Percentiles rank a stretch among this genome's conserved stretches.
These are phyloP conservation scores for Resseliella maxima DNA, from an alignment of 2,888 invertebrate genomes.

Conservation along the genomic window DNA sequence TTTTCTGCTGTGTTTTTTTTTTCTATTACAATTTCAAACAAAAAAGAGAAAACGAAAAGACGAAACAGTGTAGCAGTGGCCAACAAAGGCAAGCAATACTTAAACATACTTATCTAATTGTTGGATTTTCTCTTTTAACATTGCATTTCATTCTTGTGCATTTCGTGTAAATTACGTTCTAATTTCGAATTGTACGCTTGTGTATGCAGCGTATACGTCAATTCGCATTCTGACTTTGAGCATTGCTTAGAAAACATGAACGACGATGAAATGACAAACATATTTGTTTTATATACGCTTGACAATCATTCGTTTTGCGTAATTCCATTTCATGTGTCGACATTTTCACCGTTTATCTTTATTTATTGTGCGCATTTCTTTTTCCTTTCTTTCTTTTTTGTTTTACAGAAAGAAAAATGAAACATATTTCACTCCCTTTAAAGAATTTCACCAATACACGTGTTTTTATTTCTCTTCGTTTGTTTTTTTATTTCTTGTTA, in stretches of 20 bases:
- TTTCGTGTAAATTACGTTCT: constrained; percentile 19
- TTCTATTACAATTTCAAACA: not conserved
- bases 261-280: constrained; percentile 29
- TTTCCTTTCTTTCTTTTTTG: not conserved
- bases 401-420: too few species aligned
- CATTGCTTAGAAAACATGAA: not conserved
- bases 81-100: not conserved
- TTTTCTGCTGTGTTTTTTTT: not conserved
- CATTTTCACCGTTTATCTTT: not conserved
- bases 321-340: not conserved
- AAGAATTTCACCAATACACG: not conserved
- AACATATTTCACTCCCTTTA: not conserved
- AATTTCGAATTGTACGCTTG: not conserved
- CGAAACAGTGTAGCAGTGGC: not conserved
- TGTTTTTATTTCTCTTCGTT: not conserved
- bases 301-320: constrained; percentile 27
- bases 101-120: constrained; percentile 41
- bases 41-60: not conserved
- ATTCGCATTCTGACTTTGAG: constrained; percentile 36
- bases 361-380: not conserved
- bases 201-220: not conserved
- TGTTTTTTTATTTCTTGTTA: too few species aligned
- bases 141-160: not conserved
- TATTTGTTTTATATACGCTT: constrained; percentile 19
- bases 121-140: not conserved